These are phyloP conservation scores for Steatornis caripensis DNA, from an alignment of 2,113 vertebrate species.

Conservation along the genomic window DNA sequence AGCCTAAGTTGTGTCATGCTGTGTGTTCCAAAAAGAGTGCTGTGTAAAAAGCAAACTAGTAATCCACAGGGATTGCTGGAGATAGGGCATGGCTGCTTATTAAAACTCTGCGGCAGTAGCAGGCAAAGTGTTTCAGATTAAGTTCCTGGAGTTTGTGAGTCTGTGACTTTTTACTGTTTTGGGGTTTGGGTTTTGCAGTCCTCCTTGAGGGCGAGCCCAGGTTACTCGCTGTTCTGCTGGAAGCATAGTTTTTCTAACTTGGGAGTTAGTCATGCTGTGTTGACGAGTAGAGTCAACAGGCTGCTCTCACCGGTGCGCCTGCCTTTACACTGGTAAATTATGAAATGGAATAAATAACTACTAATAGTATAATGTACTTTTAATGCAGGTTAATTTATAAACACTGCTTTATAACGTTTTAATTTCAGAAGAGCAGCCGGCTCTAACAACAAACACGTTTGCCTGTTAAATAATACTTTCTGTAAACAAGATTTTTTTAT, in stretches of 20 bases:
- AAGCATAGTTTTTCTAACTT: not conserved
- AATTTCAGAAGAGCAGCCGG: not conserved
- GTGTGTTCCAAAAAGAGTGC: not conserved
- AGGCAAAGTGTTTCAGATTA: not conserved
- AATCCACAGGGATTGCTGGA: not conserved
- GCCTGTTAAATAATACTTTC: not conserved
- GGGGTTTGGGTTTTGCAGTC: not conserved
- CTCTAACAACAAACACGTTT: not conserved
- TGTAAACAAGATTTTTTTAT: not conserved
- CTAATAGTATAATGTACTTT: not conserved
- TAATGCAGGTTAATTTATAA: not conserved
- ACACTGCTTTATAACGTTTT: not conserved
- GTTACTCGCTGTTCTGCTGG: not conserved
- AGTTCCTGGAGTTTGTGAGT: not conserved
- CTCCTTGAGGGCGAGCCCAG: not conserved
- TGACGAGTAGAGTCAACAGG: not conserved
- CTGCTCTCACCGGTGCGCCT: not conserved
- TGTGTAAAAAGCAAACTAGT: not conserved
- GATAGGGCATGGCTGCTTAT: not conserved
- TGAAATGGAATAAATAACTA: not conserved
- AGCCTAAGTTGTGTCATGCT: not conserved
- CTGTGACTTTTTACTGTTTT: not conserved
- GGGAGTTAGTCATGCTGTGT: not conserved
- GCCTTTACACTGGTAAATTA: not conserved
- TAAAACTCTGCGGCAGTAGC: not conserved